phyloP scores from a whole-genome alignment of 2,797 vertebrate genomes.

The Octomys mimax region DNA sequence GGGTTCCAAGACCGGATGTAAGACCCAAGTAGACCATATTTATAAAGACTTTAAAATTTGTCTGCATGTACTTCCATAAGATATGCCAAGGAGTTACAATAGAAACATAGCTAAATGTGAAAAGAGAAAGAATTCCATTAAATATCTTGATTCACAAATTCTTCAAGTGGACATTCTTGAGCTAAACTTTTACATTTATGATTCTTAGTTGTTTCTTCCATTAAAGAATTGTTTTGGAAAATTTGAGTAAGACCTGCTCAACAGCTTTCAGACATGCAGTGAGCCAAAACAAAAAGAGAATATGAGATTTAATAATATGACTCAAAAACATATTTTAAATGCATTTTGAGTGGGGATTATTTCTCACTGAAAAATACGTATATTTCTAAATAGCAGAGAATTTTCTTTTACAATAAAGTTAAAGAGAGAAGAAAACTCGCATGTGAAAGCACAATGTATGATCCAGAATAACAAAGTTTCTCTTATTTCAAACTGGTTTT shows the following conservation, averaged over 20 bases:
- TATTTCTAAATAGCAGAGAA: slow-evolving; percentile 34
- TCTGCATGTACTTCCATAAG: background rate
- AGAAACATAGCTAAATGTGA: slow-evolving; percentile 19
- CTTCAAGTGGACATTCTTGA: slow-evolving; percentile 54
- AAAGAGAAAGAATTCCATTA: slow-evolving; percentile 35
- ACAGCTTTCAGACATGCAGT: slow-evolving; percentile 68
- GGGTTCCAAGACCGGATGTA: background rate
- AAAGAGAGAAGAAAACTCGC: slow-evolving; percentile 6
- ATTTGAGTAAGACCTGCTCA: slow-evolving; percentile 78
- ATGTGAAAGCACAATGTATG: slow-evolving; percentile 27
- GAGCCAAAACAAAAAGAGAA: slow-evolving; percentile 65
- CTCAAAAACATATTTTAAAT: slow-evolving; percentile 66
- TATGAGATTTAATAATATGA: slow-evolving; percentile 40
- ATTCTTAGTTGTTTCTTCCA: slow-evolving; percentile 73
- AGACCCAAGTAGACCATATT: slow-evolving; percentile 12
- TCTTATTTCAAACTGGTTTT: slow-evolving; percentile 48
- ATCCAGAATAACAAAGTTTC: slow-evolving; percentile 50
- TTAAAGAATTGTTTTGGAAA: slow-evolving; percentile 81
- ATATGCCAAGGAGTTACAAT: slow-evolving; percentile 29
- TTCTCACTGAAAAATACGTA: slow-evolving; percentile 34
- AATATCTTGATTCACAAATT: slow-evolving; percentile 63
- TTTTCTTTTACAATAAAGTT: slow-evolving; percentile 59
- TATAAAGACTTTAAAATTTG: slow-evolving; percentile 34
- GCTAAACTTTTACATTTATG: slow-evolving; percentile 66
- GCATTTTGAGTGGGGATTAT: slow-evolving; percentile 66